A percentile compares a stretch with the other conserved stretches of the same genome.
Evolutionary conservation across 2,113 vertebrate species (phyloP).

Genomic region (Mystacornis crossleyi): DNA sequence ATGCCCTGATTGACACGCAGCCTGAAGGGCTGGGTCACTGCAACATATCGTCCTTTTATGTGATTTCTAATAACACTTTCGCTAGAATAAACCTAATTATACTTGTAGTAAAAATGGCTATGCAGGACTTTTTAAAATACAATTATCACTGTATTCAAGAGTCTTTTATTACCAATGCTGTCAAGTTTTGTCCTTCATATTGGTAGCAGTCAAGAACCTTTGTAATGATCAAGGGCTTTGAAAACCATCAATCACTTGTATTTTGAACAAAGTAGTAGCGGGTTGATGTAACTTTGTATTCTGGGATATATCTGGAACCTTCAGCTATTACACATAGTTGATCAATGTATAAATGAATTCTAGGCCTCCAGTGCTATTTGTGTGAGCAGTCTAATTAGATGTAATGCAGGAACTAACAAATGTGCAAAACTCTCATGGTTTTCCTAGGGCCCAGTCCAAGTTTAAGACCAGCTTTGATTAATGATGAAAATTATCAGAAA

Average conservation of each 20-base stretch:
- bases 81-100: not conserved
- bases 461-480: not conserved
- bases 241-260: not conserved
- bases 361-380: not conserved
- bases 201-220: not conserved
- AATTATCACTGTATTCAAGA: not conserved
- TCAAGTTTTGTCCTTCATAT: not conserved
- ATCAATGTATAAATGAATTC: not conserved
- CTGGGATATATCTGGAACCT: not conserved
- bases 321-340: not conserved
- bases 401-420: not conserved
- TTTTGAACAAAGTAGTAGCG: not conserved
- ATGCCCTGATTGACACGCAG: too few species aligned
- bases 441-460: not conserved
- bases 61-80: not conserved
- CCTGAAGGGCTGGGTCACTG: too few species aligned
- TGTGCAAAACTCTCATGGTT: not conserved
- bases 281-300: not conserved
- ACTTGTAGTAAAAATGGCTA: not conserved
- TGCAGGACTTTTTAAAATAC: not conserved
- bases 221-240: not conserved
- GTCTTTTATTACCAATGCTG: not conserved
- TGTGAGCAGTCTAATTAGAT: not conserved
- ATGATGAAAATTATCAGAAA: slow-evolving; percentile 9
- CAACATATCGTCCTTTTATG: not conserved